phyloP scores from a whole-genome alignment of 2,797 vertebrate genomes.

The Perodicticus potto region DNA sequence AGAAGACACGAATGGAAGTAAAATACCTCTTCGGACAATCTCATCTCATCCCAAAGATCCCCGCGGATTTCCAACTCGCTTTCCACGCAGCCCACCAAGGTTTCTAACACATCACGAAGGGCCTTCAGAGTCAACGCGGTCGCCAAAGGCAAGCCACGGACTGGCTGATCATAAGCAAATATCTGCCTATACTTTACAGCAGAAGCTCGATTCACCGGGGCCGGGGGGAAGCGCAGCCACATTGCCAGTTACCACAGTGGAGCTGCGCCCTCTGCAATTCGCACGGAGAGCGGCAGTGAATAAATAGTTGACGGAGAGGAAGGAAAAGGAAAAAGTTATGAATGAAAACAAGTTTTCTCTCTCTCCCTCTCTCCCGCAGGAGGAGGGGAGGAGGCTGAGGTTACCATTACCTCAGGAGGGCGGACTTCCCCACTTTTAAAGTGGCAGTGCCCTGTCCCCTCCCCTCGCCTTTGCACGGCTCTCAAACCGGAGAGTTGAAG shows the following conservation, averaged over 20 bases:
- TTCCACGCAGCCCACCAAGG: background rate
- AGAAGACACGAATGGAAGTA: background rate
- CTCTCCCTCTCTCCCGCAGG: constrained; percentile 73
- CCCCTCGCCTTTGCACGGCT: background rate
- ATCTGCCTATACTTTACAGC: background rate
- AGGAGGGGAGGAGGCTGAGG: constrained; percentile 87
- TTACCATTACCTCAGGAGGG: constrained; percentile 87
- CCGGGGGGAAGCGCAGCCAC: constrained; percentile 14
- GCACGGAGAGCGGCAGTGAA: constrained; percentile 75
- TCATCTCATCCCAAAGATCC: background rate
- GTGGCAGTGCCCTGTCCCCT: constrained; percentile 79
- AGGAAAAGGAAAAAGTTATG: constrained; percentile 93
- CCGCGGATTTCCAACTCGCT: background rate
- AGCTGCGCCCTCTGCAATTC: constrained; percentile 85
- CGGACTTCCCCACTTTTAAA: constrained; percentile 85
- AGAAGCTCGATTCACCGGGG: background rate
- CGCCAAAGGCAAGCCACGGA: background rate
- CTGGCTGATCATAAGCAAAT: background rate
- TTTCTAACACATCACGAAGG: background rate
- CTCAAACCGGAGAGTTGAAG: background rate
- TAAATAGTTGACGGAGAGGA: constrained; percentile 84
- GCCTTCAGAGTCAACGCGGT: background rate
- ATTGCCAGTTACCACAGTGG: constrained; percentile 45
- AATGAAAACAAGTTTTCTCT: constrained; percentile 94
- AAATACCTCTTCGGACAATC: constrained; percentile 28